Conservation (phyloP, 2,797 vertebrate genomes). For the Urophycis tenuis region DNA sequence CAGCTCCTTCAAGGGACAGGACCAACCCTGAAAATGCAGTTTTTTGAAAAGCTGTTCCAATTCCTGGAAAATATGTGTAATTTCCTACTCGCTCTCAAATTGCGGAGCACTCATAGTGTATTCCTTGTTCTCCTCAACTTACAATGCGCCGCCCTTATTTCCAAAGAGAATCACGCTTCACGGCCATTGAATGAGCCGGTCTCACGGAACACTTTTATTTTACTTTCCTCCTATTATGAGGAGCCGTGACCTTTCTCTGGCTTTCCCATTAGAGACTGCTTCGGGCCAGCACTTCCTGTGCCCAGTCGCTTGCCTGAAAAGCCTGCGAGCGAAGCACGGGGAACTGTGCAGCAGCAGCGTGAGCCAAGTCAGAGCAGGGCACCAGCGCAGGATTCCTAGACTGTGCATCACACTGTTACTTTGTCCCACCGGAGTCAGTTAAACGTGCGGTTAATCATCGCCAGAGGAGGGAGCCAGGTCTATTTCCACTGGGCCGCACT, state of each 20-base stretch:
- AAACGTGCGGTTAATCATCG: constrained; percentile 8
- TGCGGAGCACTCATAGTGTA: constrained; percentile 30
- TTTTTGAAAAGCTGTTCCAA: constrained; percentile 28
- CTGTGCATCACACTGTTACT: not conserved
- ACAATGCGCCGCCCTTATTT: constrained; percentile 29
- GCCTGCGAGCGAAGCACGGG: constrained; percentile 14
- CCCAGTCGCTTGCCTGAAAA: constrained; percentile 16
- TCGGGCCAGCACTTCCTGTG: constrained; percentile 21
- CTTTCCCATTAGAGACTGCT: constrained; percentile 5
- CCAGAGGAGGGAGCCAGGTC: constrained; percentile 50
- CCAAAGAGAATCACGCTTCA: constrained; percentile 21
- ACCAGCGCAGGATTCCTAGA: not conserved
- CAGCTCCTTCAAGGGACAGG: constrained; percentile 33
- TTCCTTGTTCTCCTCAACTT: constrained; percentile 28
- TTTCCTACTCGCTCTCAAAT: constrained; percentile 40
- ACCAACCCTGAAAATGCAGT: constrained; percentile 6
- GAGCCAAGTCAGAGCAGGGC: constrained; percentile 2
- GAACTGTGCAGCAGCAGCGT: not conserved
- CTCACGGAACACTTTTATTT: constrained; percentile 28
- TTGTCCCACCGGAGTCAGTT: not conserved
- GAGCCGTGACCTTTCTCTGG: constrained; percentile 32
- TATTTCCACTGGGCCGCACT: constrained; percentile 6
- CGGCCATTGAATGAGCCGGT: constrained; percentile 9
- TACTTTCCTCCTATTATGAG: constrained; percentile 20
- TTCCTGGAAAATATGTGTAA: constrained; percentile 61